Evolutionary conservation across 2,113 vertebrate genomes (phyloP).

Genomic region (Tragelaphus strepsiceros): DNA sequence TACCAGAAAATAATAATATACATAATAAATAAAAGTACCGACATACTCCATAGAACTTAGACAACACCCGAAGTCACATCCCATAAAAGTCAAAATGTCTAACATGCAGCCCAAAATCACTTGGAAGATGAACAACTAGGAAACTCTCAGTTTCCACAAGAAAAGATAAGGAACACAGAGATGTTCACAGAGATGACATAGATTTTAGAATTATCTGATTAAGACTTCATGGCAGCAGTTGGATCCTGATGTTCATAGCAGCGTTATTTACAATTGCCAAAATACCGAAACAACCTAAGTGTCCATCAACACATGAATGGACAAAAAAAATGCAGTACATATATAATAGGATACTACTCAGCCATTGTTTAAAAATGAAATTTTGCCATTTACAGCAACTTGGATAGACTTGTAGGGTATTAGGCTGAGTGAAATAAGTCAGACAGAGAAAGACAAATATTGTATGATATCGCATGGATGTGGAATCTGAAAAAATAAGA

Average conservation of each 20-base stretch:
- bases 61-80: neutral
- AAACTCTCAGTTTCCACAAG: neutral
- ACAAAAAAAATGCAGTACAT: neutral
- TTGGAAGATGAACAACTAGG: neutral
- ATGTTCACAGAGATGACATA: neutral
- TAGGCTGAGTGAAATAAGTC: neutral
- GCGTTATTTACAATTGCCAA: neutral
- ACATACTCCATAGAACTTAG: neutral
- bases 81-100: neutral
- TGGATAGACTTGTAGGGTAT: neutral
- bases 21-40: neutral
- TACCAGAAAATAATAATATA: neutral
- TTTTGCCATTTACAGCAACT: neutral
- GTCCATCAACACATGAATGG: neutral
- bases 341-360: neutral
- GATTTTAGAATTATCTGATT: neutral
- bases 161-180: neutral
- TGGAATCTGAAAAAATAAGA: neutral
- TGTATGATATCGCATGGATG: neutral
- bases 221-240: neutral
- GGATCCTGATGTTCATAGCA: neutral
- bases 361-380: neutral
- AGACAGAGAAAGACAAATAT: neutral
- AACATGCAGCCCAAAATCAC: neutral
- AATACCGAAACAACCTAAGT: neutral